Base-by-base conservation (phyloP, 2,797 vertebrate species). In the Poecilia gillii region DNA sequence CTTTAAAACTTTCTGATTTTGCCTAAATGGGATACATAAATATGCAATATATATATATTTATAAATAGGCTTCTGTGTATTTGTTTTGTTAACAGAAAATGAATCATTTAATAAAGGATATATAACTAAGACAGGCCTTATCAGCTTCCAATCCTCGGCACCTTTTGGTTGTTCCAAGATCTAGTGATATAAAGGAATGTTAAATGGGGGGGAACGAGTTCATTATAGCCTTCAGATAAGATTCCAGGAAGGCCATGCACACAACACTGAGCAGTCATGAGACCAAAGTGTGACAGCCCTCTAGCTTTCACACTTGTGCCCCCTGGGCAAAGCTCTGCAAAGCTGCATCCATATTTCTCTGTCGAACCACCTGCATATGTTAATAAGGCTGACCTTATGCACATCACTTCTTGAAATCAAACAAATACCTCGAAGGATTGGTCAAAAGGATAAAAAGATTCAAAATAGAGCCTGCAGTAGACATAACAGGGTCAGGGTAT, bases 251-350 rank as follows among this genome's bases (percentile, higher is more conserved):
- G 72, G 51, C 77, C n/a, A 18, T n/a, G 80, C 66, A 76, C 66
- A 79, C 41, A 79, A 73, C 75, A 72, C 80, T 39, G 79, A 80
- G 51, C 28, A 84, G 89, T 95, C 94, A 94, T 90, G 85, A 90
- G 93, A 92, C 88, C 83, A 77, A 85, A 86, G 89, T 86, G 87
- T 93, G 91, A 92, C 9, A 12, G 57, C 81, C 83, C 87, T 88
- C 70, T 53, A 73, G 72, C 78, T 84, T 85, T 87, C 74, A 79
- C 76, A 75, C 72, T 75, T 74, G 68, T 84, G 78, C 81, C 90
- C 82, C 73, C 68, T 66, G 86, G 85, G 71, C 77, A 91, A 13
- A 64, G 68, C 87, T 87, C 78, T 88, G 62, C 83, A 80, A 73
- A 74, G 9, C 66, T 72, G 51, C 74, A 81, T 81, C 77, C 79